These are phyloP conservation scores for Augiades crinisus DNA, from an alignment of 2,888 invertebrate genomes.

Conservation along the genomic window DNA sequence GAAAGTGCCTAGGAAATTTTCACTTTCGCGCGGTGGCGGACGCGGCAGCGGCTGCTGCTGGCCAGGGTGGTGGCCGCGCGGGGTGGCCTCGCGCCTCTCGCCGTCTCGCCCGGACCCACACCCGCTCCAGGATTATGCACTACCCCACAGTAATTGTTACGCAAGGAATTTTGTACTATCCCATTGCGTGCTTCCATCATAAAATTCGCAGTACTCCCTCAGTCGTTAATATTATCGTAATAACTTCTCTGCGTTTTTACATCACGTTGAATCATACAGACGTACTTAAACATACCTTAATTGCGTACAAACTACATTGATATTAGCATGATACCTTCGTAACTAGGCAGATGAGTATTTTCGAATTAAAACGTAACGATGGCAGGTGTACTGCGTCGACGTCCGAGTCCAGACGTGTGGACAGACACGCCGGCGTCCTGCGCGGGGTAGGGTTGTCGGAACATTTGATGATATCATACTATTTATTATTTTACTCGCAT, in stretches of 20 bases:
- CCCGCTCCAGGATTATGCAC: slow-evolving; percentile 14
- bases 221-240: too few species aligned
- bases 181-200: slow-evolving; percentile 1
- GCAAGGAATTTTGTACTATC: slow-evolving; percentile 16
- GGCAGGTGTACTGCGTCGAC: slow-evolving; percentile 1
- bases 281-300: too few species aligned
- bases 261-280: too few species aligned
- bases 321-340: too few species aligned
- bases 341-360: too few species aligned
- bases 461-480: slow-evolving; percentile 16
- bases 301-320: too few species aligned
- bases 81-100: slow-evolving; percentile 1
- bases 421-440: slow-evolving; percentile 24
- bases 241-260: too few species aligned
- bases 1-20: slow-evolving; percentile 78
- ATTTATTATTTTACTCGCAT: slow-evolving; percentile 18
- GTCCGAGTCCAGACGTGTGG: slow-evolving; percentile 3
- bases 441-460: slow-evolving; percentile 14
- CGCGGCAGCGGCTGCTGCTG: slow-evolving; percentile 46
- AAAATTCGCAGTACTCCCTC: too few species aligned
- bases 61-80: slow-evolving; percentile 21
- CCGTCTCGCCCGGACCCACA: slow-evolving; percentile 17
- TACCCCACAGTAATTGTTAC: slow-evolving; percentile 20
- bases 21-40: slow-evolving; percentile 71
- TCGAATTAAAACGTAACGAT: slow-evolving; percentile 1